These are phyloP conservation scores for Meteorus colon DNA, from an alignment of 2,888 invertebrate species.

Conservation along the genomic window DNA sequence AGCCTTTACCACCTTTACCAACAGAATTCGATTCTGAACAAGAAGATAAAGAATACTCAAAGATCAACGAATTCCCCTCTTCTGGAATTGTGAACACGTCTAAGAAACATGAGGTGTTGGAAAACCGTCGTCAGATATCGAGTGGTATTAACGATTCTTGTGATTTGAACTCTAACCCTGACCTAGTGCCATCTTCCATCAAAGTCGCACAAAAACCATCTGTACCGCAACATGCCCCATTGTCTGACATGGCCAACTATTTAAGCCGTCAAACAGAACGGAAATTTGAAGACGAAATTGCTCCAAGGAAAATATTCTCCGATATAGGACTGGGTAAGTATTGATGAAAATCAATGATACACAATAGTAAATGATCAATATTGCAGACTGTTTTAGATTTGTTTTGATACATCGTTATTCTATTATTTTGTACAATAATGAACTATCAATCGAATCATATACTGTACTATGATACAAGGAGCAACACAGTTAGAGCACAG, in stretches of 20 bases:
- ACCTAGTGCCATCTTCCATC: constrained; percentile 64
- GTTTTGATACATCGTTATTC: too few species aligned
- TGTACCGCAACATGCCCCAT: neutral
- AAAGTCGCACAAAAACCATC: constrained; percentile 58
- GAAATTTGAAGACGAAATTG: constrained; percentile 65
- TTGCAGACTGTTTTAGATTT: too few species aligned
- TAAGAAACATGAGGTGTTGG: neutral
- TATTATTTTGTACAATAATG: too few species aligned
- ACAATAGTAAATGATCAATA: neutral
- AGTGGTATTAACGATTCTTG: constrained; percentile 54
- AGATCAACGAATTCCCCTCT: constrained; percentile 56
- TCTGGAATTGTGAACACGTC: neutral
- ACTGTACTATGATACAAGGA: too few species aligned
- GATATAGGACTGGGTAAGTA: constrained; percentile 83
- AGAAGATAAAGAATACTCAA: constrained; percentile 50
- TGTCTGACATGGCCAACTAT: constrained; percentile 22
- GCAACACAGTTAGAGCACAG: too few species aligned
- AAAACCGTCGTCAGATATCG: constrained; percentile 46
- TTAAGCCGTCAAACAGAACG: constrained; percentile 45
- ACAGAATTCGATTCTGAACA: neutral
- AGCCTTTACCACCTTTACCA: constrained; percentile 24
- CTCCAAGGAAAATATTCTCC: constrained; percentile 81
- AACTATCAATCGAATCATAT: too few species aligned
- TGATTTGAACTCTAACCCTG: constrained; percentile 71
- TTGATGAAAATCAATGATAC: neutral